Evolutionary conservation across 2,113 vertebrate genomes (phyloP), one percentile per base, ranked within the genome.

Genomic region (Narcine bancroftii): DNA sequence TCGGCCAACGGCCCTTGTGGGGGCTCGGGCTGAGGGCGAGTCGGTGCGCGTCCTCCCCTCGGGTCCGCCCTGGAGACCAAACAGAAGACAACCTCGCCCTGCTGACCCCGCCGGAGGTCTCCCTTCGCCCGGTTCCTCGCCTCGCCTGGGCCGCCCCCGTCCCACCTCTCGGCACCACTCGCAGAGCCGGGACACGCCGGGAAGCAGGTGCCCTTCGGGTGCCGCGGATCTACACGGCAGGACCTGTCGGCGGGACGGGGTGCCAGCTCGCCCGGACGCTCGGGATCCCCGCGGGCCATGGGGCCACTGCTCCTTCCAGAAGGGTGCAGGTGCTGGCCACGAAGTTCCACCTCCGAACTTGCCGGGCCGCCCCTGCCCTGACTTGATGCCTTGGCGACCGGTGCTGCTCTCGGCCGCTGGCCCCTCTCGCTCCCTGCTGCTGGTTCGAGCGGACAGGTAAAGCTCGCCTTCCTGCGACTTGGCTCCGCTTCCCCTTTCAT

Each of bases 41-140:
- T 47, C 3, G 10, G 17, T 6, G 15, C 45, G 3, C 42, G 1
- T 4, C 33, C 45, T 83, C 4, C 77, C 1, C 15, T 45, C 4
- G 89, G 5, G 36, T 91, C 89, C 29, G 45, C 63, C 60, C 95
- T 94, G 45, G 96, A 96, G 81, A 97, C 95, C 36, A 96, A 93
- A 91, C 96, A 97, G 93, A 96, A 97, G 79, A 96, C 94, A 4
- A 95, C 96, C 56, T 92, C 92, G 11, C 92, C 77, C 4, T 7
- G 69, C 17, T 91, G 69, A n/a, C 71, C 76, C 75, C 92, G 72
- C 56, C 56, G 92, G 4, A 63, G 13, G 15, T 76, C 92, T 1
- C 73, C 50, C 45, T 73, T 73, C 92, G 60, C 29, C 26, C 9
- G 4, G n/a, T 47, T 69, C 9, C 13, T 69, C 65, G 17, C 19